A percentile compares a stretch with the other conserved stretches of the same genome.
These are phyloP conservation scores for Teleogryllus oceanicus DNA, from an alignment of 2,888 invertebrate species.

Conservation along the genomic window DNA sequence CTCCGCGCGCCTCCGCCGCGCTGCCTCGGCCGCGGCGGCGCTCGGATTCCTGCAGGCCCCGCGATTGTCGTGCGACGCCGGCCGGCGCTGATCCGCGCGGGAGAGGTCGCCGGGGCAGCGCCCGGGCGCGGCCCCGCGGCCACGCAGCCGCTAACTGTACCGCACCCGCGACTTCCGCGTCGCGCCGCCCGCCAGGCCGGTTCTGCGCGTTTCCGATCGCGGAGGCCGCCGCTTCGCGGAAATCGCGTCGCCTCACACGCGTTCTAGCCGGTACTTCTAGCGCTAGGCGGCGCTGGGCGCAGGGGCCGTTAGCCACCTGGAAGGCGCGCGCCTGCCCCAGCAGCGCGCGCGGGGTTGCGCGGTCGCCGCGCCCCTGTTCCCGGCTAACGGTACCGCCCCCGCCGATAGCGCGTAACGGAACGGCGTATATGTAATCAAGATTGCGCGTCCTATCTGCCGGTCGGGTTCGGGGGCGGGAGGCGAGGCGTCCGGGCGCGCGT, in stretches of 20 bases:
- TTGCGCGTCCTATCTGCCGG: background rate
- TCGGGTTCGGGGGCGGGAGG: background rate
- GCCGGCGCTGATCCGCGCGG: background rate
- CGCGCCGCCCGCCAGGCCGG: background rate
- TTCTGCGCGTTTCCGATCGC: slow-evolving; percentile 6
- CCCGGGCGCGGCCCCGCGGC: background rate
- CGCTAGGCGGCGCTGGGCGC: no score
- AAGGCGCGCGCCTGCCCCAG: no score
- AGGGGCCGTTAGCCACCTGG: no score
- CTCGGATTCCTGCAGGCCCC: slow-evolving; percentile 12
- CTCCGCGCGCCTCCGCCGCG: background rate
- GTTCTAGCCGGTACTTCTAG: no score
- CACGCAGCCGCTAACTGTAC: background rate
- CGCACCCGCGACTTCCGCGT: slow-evolving; percentile 6
- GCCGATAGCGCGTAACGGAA: slow-evolving; percentile 6
- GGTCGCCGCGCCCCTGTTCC: no score
- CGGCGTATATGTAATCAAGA: background rate
- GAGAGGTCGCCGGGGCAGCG: background rate
- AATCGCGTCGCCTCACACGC: background rate
- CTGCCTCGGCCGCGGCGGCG: background rate
- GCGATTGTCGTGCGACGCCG: slow-evolving; percentile 18
- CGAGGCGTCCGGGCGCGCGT: background rate
- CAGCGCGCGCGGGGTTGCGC: no score
- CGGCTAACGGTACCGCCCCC: background rate
- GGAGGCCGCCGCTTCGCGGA: background rate